Evolutionary conservation across 2,113 vertebrate species (phyloP), one percentile per base, ranked within the genome.

Genomic region (Kobus ellipsiprymnus): DNA sequence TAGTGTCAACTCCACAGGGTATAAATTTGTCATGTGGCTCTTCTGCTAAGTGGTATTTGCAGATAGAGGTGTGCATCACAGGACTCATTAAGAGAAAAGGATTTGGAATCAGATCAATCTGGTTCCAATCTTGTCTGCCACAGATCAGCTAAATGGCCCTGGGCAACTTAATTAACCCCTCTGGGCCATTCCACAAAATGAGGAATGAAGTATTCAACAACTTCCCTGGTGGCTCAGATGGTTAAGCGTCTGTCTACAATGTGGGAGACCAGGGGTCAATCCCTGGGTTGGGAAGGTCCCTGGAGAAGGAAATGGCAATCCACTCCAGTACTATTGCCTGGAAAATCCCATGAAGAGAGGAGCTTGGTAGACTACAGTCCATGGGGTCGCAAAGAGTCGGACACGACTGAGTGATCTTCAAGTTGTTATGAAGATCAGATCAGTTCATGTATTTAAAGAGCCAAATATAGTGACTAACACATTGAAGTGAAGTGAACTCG

Each of bases 91-190:
- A 96, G 54, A 94, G 60, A 83, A 96, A 93, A 97, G 29, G 13
- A 95, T 83, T 91, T 94, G 44, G 55, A 96, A n/a, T 90, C 57
- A 95, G 88, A 95, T 96, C 88, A 96, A 59, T 95, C 94, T 94
- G 67, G 60, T 88, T 97, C 85, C 88, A 90, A 78, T 95, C 82
- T 92, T 92, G 48, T 88, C 94, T 96, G 74, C 78, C 19, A 91
- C 21, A 80, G 77, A 96, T 94, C 57, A 94, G 81, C 50, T 91
- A 93, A 95, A 80, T 80, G 82, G 96, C 50, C 92, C 93, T 81
- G 50, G 52, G 44, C 11, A 64, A 91, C 77, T 94, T 97, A 98
- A 97, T 97, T 94, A 94, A 94, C 46, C 46, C 17, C 82, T 62
- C 2, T 48, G 77, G 91, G 86, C 21, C 44, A 71, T 71, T 87